A percentile compares a stretch with the other conserved stretches of the same genome.
Conservation (phyloP, 2,113 vertebrate species). For the Etheostoma spectabile region DNA sequence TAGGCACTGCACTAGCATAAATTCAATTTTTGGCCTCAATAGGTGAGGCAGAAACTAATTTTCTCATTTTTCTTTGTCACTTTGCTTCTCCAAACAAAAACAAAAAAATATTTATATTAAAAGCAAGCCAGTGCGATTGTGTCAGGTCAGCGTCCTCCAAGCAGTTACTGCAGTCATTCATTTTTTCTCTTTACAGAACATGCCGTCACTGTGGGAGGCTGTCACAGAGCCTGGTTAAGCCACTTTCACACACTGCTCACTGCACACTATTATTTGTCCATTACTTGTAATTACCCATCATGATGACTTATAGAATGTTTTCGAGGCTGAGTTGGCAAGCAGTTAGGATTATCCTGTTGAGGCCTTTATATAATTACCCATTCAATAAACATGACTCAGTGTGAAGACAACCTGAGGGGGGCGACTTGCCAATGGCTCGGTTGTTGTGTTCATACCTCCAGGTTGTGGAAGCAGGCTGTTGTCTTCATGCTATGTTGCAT, state of each 20-base stretch:
- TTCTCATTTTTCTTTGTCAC: slow-evolving; percentile 20
- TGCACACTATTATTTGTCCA: slow-evolving; percentile 75
- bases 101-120: slow-evolving; percentile 3
- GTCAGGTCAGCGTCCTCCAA: slow-evolving; percentile 32
- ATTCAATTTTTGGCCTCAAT: slow-evolving; percentile 41
- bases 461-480: slow-evolving; percentile 19
- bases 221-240: slow-evolving; percentile 61
- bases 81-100: slow-evolving; percentile 29
- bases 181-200: slow-evolving; percentile 18
- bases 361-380: slow-evolving; percentile 76
- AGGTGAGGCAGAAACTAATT: not conserved
- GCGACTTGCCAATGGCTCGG: slow-evolving; percentile 21
- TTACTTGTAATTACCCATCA: slow-evolving; percentile 80
- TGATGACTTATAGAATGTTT: slow-evolving; percentile 78
- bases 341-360: slow-evolving; percentile 69
- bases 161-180: slow-evolving; percentile 1
- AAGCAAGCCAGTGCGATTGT: slow-evolving; percentile 16
- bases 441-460: slow-evolving; percentile 16
- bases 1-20: too few species aligned
- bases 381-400: slow-evolving; percentile 67
- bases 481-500: slow-evolving; percentile 5
- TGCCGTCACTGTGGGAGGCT: slow-evolving; percentile 52
- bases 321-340: slow-evolving; percentile 69
- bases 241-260: slow-evolving; percentile 70
- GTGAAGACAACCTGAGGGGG: slow-evolving; percentile 56